Conservation (phyloP, 1,140 invertebrate species). For the Rhizoglyphus robini region DNA sequence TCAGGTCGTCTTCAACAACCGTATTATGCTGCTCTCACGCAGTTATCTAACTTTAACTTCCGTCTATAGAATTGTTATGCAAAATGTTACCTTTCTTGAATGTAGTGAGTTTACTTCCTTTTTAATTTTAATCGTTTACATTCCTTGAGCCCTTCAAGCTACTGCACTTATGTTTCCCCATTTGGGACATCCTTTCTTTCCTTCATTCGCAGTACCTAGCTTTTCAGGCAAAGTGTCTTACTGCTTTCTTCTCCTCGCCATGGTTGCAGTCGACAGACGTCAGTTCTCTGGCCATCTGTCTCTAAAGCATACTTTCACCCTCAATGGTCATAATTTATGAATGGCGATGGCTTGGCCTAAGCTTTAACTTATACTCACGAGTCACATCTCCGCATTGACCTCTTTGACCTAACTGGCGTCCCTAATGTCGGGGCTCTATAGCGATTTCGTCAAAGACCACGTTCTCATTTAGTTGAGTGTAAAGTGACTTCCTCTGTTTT, state of each 20-base stretch:
- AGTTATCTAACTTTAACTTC: background rate
- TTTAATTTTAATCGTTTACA: background rate
- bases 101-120: background rate
- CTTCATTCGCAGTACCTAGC: too few relatives aligned
- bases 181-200: background rate
- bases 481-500: background rate
- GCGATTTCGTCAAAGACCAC: background rate
- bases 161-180: background rate
- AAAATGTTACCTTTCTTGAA: background rate
- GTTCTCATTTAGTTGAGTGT: background rate
- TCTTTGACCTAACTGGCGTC: background rate
- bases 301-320: background rate
- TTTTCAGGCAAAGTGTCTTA: too few relatives aligned
- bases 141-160: background rate
- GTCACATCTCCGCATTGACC: constrained; percentile 9
- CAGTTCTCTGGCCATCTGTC: constrained; percentile 5
- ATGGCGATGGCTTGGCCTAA: too few relatives aligned
- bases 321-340: constrained; percentile 3
- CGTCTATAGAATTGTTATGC: background rate
- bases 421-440: background rate
- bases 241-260: too few relatives aligned
- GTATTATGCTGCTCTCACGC: background rate
- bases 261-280: too few relatives aligned
- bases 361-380: too few relatives aligned
- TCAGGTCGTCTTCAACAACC: too few relatives aligned